Base-by-base conservation (phyloP, 2,797 vertebrate species). In the Anableps anableps region DNA sequence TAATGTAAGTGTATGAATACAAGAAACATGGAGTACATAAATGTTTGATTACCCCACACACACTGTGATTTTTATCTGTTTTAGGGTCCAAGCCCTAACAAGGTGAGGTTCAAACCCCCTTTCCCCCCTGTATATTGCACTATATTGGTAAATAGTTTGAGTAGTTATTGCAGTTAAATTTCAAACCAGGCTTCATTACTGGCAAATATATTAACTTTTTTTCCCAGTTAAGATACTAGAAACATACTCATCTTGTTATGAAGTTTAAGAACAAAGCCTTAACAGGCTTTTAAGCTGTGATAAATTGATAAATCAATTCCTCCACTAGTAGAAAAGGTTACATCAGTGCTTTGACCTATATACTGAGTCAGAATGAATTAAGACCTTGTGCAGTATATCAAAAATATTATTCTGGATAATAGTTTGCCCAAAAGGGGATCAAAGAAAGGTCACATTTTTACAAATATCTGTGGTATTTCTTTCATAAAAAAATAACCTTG, bases 261-360 rank as follows among this genome's bases (percentile, higher is more conserved):
- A 34, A 36, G 60, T 64, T 64, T 34, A 64, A 64, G 31, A 34
- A 34, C 5, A 19, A 64, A 64, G 29, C 31, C 60, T 17, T 19
- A 64, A 21, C 29, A 17, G 29, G 29, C 31, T 62, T 62, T 62
- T 34, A 62, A n/a, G 31, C 29, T 64, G 34, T 64, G 6, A 64
- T 64, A 64, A 19, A 64, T 64, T 64, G 34, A 64, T 64, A 21
- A 64, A 64, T 17, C 62, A 38, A 36, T 64, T 64, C 3, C 8
- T 36, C 19, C 17, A 64, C 34, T 2, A 36, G 62, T 64, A 38
- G 34, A 64, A 64, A 64, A 64, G 62, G 62, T 64, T 64, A 64
- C 62, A 38, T 38, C 34, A 64, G 19, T 64, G 62, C 13, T 64
- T 64, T 64, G 62, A 64, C 62, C 62, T 64, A 64, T 64, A 64